phyloP scores from a whole-genome alignment of 2,888 invertebrate species.

The Drosophila histrio region DNA sequence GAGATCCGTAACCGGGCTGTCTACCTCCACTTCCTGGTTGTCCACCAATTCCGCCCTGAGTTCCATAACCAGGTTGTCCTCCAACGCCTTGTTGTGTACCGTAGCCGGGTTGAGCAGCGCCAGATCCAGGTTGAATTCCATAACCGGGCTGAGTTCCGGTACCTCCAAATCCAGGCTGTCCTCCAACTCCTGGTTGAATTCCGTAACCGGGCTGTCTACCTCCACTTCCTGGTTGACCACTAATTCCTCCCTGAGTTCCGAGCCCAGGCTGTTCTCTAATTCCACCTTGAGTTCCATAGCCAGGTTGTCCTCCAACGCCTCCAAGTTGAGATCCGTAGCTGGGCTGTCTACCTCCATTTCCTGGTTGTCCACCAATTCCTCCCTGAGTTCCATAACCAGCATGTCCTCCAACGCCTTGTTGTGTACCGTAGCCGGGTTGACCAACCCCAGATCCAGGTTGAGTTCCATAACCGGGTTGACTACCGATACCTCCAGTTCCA shows the following conservation, averaged over 20 bases:
- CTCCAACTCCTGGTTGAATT: constrained; percentile 8
- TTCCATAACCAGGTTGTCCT: constrained; percentile 19
- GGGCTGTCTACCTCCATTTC: constrained; percentile 2
- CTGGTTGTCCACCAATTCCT: constrained; percentile 32
- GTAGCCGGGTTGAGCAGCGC: not conserved
- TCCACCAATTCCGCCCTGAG: constrained; percentile 15
- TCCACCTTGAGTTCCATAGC: constrained; percentile 17
- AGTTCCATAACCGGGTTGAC: constrained; percentile 26
- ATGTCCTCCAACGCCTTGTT: no score
- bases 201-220: constrained; percentile 24
- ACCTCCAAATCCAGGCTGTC: constrained; percentile 13
- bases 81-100: no score
- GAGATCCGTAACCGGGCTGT: constrained; percentile 26
- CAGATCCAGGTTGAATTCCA: constrained; percentile 15
- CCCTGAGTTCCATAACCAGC: constrained; percentile 15
- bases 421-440: no score
- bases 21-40: constrained; percentile 29
- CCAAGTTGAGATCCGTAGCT: constrained; percentile 29
- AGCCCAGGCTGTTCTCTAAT: constrained; percentile 9
- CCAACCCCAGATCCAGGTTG: constrained; percentile 4
- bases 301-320: no score
- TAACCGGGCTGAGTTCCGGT: constrained; percentile 27
- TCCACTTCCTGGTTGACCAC: constrained; percentile 20
- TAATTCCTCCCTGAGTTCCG: constrained; percentile 2
- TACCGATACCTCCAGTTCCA: constrained; percentile 10